Conservation (phyloP, 1,140 invertebrate genomes). For the Cataglyphis hispanica region DNA sequence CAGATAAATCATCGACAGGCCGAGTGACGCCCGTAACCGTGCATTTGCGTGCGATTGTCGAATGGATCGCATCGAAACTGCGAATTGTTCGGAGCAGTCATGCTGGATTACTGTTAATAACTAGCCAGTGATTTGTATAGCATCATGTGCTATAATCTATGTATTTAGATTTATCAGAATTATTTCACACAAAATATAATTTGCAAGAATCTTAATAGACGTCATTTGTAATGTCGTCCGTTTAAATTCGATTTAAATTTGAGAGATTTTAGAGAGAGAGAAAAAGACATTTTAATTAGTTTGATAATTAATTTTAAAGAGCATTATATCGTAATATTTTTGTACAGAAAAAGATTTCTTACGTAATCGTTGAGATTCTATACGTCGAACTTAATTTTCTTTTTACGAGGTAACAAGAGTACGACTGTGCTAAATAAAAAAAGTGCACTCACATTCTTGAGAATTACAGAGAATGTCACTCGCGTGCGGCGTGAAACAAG, state of each 20-base stretch:
- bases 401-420: neutral
- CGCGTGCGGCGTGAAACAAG: neutral
- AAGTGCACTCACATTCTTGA: neutral
- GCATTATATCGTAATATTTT: neutral
- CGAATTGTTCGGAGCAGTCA: neutral
- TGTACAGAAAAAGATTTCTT: neutral
- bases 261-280: neutral
- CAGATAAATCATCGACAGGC: constrained; percentile 62
- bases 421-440: constrained; percentile 16
- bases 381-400: neutral
- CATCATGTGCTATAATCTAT: neutral
- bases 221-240: neutral
- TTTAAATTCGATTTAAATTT: neutral
- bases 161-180: neutral
- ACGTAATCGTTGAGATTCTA: neutral
- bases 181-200: neutral
- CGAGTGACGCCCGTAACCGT: constrained; percentile 51
- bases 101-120: neutral
- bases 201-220: neutral
- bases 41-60: constrained; percentile 33
- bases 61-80: constrained; percentile 34
- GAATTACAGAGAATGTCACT: constrained; percentile 16
- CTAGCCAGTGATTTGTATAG: constrained; percentile 10
- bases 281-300: neutral
- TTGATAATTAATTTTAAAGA: constrained; percentile 6